Conservation (phyloP, 2,797 vertebrate species). For the Mormyrus proboscirostris region DNA sequence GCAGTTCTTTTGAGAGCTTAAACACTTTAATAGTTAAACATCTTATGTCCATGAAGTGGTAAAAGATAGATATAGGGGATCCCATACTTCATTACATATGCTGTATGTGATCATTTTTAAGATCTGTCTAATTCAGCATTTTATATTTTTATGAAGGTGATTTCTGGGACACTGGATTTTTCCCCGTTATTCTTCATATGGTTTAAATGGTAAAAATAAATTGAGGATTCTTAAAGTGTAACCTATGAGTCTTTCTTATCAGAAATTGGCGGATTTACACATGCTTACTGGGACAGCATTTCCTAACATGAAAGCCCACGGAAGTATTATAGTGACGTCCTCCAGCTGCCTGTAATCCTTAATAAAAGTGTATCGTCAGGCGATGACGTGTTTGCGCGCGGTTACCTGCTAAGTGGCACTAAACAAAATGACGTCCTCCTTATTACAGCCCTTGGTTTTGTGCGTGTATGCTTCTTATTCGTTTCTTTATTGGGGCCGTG, state of each 20-base stretch:
- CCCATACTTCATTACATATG: neutral
- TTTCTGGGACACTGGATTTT: neutral
- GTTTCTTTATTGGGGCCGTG: slow-evolving; percentile 29
- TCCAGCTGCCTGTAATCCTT: neutral
- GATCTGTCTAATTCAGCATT: neutral
- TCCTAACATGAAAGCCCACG: neutral
- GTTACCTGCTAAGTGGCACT: neutral
- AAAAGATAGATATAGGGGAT: neutral
- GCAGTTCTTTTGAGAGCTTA: neutral
- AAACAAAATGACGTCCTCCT: neutral
- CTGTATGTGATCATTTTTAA: neutral
- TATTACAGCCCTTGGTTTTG: slow-evolving; percentile 30
- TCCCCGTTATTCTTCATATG: neutral
- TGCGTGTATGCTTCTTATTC: slow-evolving; percentile 37
- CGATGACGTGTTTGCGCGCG: neutral
- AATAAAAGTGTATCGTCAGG: neutral
- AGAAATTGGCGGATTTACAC: neutral
- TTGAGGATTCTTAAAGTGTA: neutral
- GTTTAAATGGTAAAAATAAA: neutral
- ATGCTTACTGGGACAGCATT: neutral
- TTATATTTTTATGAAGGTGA: neutral
- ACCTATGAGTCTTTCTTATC: neutral
- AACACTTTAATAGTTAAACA: neutral
- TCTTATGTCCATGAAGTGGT: neutral
- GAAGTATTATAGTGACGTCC: neutral